A percentile compares a stretch with the other conserved stretches of the same genome.
These are phyloP conservation scores for Acleris emargana DNA, from an alignment of 2,888 invertebrate species.

Conservation along the genomic window DNA sequence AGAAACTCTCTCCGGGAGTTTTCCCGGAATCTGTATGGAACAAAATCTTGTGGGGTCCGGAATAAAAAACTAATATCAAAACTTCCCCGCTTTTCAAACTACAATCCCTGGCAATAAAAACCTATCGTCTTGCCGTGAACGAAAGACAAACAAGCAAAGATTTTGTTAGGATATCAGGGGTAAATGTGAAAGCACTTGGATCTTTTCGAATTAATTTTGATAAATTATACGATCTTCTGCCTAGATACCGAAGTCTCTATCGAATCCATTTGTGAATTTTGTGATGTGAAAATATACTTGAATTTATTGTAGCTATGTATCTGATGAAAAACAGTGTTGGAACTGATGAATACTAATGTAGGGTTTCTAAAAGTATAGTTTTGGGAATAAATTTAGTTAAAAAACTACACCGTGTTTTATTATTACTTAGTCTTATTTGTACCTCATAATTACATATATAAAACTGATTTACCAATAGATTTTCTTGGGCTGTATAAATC, in stretches of 20 bases:
- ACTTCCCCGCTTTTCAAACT: too few relatives aligned
- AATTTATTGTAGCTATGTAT: conserved; percentile 32
- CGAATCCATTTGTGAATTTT: conserved; percentile 40
- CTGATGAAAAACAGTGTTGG: conserved; percentile 63
- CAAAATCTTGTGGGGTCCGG: too few relatives aligned
- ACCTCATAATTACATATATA: too few relatives aligned
- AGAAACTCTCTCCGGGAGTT: too few relatives aligned
- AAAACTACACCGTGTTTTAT: conserved; percentile 43
- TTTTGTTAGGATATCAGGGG: background rate
- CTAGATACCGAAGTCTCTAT: conserved; percentile 38
- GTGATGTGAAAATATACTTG: conserved; percentile 32
- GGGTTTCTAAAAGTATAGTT: conserved; percentile 69
- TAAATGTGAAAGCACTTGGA: conserved; percentile 13
- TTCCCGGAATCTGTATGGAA: too few relatives aligned
- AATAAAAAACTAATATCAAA: too few relatives aligned
- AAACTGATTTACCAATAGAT: too few relatives aligned
- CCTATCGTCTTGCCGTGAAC: too few relatives aligned
- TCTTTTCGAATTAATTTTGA: conserved; percentile 4
- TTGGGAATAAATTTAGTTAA: conserved; percentile 74
- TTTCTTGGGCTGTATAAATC: too few relatives aligned
- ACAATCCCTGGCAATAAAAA: too few relatives aligned
- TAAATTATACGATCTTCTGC: conserved; percentile 4
- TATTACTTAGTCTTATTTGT: background rate
- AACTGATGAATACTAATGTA: conserved; percentile 64
- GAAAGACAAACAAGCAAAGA: too few relatives aligned